phyloP scores from a whole-genome alignment of 1,140 invertebrate genomes.

The Aphis gossypii region DNA sequence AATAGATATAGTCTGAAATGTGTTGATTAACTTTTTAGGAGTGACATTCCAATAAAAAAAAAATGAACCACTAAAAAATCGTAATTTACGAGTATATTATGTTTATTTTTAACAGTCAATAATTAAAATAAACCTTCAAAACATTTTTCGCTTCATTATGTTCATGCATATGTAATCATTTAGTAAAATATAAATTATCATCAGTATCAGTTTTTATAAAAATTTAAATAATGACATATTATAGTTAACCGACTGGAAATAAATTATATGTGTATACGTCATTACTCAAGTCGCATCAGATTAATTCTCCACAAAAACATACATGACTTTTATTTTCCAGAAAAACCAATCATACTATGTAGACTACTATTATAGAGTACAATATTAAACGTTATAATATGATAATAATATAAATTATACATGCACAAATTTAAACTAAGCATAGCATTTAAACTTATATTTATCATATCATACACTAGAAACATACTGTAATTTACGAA shows the following conservation, averaged over 20 bases:
- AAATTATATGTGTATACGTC: neutral
- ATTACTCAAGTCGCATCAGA: neutral
- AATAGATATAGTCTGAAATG: neutral
- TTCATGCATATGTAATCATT: constrained; percentile 5
- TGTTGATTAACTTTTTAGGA: neutral
- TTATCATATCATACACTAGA: neutral
- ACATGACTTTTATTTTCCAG: constrained; percentile 9
- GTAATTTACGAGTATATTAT: neutral
- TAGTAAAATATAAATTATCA: neutral
- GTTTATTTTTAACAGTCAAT: neutral
- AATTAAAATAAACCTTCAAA: constrained; percentile 15
- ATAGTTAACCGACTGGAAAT: neutral
- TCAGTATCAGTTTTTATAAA: constrained; percentile 30
- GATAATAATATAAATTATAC: neutral
- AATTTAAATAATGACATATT: constrained; percentile 12
- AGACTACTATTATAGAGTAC: neutral
- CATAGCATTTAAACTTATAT: neutral
- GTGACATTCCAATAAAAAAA: neutral
- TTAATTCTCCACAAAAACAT: neutral
- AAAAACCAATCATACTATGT: neutral
- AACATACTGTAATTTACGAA: neutral
- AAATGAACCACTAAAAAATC: neutral
- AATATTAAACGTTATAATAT: neutral
- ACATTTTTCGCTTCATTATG: constrained; percentile 1
- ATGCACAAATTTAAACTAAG: neutral